phyloP scores from a whole-genome alignment of 2,797 vertebrate genomes.

The Pseudopleuronectes americanus region DNA sequence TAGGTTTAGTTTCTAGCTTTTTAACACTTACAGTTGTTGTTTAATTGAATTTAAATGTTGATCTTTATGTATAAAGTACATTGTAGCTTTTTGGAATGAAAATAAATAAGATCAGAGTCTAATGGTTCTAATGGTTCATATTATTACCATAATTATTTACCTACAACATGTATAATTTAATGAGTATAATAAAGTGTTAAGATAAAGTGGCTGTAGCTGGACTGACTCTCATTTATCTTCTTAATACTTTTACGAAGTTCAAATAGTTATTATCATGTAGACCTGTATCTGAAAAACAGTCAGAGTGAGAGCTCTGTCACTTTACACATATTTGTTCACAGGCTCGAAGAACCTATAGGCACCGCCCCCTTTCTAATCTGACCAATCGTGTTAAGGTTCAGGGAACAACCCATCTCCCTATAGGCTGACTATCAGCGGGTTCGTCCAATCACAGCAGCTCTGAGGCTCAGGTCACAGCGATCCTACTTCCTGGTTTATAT shows the following conservation, averaged over 20 bases:
- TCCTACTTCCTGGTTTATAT: too few species aligned
- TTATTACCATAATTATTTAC: not conserved
- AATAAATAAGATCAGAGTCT: too few species aligned
- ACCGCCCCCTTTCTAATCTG: not conserved
- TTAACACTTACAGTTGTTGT: too few species aligned
- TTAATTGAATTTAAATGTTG: too few species aligned
- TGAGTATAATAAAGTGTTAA: not conserved
- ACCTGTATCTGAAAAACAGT: not conserved
- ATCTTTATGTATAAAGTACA: too few species aligned
- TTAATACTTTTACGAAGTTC: too few species aligned
- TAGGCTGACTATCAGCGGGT: not conserved
- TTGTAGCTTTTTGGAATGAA: too few species aligned
- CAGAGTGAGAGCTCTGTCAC: constrained; percentile 21
- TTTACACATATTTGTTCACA: not conserved
- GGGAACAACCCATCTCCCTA: not conserved
- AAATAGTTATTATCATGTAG: not conserved
- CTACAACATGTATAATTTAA: not conserved
- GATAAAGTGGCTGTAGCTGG: not conserved
- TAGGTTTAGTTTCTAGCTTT: too few species aligned
- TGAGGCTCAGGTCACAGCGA: not conserved
- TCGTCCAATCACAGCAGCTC: constrained; percentile 36
- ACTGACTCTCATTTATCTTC: too few species aligned
- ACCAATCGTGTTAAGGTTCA: constrained; percentile 48
- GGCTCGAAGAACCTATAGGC: not conserved
- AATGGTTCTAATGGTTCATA: not conserved